A percentile compares a stretch with the other conserved stretches of the same genome.
These are phyloP conservation scores for Euproctis similis DNA, from an alignment of 2,888 invertebrate genomes.

Conservation along the genomic window DNA sequence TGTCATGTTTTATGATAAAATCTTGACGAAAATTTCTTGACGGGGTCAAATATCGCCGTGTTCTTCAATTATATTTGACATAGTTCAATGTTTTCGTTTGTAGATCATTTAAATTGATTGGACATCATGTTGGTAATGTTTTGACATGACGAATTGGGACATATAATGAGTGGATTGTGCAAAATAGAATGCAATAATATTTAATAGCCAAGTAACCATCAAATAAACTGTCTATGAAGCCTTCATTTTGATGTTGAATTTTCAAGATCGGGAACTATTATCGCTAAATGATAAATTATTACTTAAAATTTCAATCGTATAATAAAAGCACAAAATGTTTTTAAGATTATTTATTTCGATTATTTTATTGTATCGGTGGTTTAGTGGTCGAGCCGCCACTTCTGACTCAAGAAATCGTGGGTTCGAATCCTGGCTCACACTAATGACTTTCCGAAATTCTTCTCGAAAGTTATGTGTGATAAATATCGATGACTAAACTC, in stretches of 20 bases:
- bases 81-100: constrained; percentile 40
- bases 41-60: constrained; percentile 62
- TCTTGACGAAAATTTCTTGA: constrained; percentile 67
- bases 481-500: no score
- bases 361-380: no score
- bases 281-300: constrained; percentile 1
- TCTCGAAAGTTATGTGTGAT: no score
- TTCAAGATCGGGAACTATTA: constrained; percentile 14
- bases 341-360: no score
- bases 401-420: no score
- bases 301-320: no score
- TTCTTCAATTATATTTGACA: constrained; percentile 68
- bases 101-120: constrained; percentile 47
- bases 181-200: constrained; percentile 7
- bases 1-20: constrained; percentile 65
- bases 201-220: neutral
- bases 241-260: constrained; percentile 13
- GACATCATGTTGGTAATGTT: constrained; percentile 35
- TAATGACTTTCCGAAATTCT: no score
- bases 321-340: no score
- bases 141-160: constrained; percentile 28
- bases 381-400: no score
- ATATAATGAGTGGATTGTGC: constrained; percentile 16
- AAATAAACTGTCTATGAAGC: constrained; percentile 4
- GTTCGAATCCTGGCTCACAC: no score